Percentiles rank a stretch among this genome's conserved stretches.
Evolutionary conservation across 1,140 invertebrate species (phyloP).

Genomic region (Pogonus chalceus): DNA sequence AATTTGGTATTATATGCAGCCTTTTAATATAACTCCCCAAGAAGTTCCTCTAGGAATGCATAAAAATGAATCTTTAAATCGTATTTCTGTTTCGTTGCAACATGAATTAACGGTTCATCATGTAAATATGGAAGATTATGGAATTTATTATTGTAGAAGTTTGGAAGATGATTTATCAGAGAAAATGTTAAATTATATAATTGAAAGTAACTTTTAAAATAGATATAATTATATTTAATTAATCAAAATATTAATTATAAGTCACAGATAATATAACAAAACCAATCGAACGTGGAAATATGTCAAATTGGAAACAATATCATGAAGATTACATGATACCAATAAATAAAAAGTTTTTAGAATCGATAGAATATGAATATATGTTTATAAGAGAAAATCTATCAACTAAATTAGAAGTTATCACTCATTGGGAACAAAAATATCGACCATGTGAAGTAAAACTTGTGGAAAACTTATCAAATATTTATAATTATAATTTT

Average conservation of each 20-base stretch:
- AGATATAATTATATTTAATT: slow-evolving; percentile 9
- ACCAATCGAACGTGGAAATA: slow-evolving; percentile 32
- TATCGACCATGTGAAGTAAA: slow-evolving; percentile 30
- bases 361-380: slow-evolving; percentile 24
- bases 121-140: slow-evolving; percentile 32
- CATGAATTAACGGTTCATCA: slow-evolving; percentile 37
- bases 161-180: slow-evolving; percentile 34
- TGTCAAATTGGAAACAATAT: slow-evolving; percentile 39
- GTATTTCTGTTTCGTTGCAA: slow-evolving; percentile 34
- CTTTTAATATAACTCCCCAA: slow-evolving; percentile 23
- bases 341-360: slow-evolving; percentile 27
- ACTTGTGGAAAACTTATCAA: no score
- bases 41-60: slow-evolving; percentile 41
- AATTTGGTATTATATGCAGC: slow-evolving; percentile 42
- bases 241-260: slow-evolving; percentile 12
- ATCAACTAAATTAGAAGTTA: slow-evolving; percentile 27
- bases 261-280: slow-evolving; percentile 29
- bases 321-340: slow-evolving; percentile 36
- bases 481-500: no score
- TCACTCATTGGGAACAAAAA: slow-evolving; percentile 28
- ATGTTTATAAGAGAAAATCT: slow-evolving; percentile 23
- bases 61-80: slow-evolving; percentile 35
- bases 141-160: slow-evolving; percentile 41
- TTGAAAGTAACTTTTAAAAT: slow-evolving; percentile 35
- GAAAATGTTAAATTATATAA: slow-evolving; percentile 41